Evolutionary conservation across 2,797 vertebrate genomes (phyloP).

Genomic region (Acanthopagrus latus): DNA sequence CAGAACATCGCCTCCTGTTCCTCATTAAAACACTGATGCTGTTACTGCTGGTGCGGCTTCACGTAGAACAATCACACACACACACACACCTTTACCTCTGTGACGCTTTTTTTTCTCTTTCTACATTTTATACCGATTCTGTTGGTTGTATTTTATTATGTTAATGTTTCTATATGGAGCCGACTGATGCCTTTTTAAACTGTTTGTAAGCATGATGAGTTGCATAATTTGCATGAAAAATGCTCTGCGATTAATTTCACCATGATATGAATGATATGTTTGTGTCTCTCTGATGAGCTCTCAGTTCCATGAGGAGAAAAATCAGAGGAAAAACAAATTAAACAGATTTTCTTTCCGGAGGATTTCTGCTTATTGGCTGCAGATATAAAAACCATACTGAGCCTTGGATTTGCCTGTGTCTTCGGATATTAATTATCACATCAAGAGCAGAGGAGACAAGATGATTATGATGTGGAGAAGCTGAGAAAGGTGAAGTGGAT

Average conservation of each 20-base stretch:
- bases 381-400: neutral
- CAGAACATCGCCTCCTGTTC: conserved; percentile 11
- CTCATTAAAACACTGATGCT: neutral
- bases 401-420: neutral
- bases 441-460: conserved; percentile 22
- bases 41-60: neutral
- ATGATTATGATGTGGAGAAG: conserved; percentile 19
- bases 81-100: neutral
- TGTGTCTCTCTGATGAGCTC: conserved; percentile 2
- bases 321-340: conserved; percentile 27
- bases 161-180: neutral
- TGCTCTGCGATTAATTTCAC: neutral
- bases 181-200: neutral
- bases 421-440: conserved; percentile 39
- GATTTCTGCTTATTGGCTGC: conserved; percentile 29
- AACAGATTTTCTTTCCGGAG: neutral
- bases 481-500: conserved; percentile 1
- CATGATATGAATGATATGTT: conserved; percentile 9
- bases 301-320: neutral
- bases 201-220: neutral
- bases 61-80: neutral
- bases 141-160: neutral
- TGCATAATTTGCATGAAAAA: conserved; percentile 1
- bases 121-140: neutral
- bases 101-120: neutral